phyloP scores from a whole-genome alignment of 1,140 invertebrate genomes.

The Diachasma alloeum region DNA sequence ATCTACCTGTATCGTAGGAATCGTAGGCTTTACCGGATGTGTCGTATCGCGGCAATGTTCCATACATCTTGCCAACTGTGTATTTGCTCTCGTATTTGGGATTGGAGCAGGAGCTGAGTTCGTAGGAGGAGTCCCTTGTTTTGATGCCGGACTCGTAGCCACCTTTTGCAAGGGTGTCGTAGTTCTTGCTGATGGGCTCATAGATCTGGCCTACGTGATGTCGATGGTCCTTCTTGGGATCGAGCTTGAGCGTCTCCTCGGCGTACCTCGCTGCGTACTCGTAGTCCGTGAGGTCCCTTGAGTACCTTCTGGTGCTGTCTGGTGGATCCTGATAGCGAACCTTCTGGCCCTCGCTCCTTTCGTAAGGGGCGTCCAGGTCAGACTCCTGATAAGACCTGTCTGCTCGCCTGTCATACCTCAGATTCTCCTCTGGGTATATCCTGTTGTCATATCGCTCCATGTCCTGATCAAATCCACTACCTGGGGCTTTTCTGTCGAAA shows the following conservation, averaged over 20 bases:
- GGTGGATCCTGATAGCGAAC: conserved; percentile 42
- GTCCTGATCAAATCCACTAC: conserved; percentile 43
- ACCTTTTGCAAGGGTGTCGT: conserved; percentile 36
- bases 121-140: conserved; percentile 57
- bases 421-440: conserved; percentile 54
- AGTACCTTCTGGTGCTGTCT: conserved; percentile 52
- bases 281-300: conserved; percentile 56
- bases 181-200: conserved; percentile 38
- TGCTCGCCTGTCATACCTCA: conserved; percentile 50
- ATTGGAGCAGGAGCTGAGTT: conserved; percentile 42
- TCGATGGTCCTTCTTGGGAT: conserved; percentile 55
- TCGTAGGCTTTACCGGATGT: conserved; percentile 46
- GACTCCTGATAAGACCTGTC: conserved; percentile 58
- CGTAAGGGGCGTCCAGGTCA: conserved; percentile 57
- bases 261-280: conserved; percentile 56
- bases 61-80: conserved; percentile 52
- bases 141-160: conserved; percentile 61
- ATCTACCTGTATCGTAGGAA: conserved; percentile 41
- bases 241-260: conserved; percentile 58
- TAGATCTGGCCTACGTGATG: conserved; percentile 44
- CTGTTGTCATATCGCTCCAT: conserved; percentile 56
- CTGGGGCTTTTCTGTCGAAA: conserved; percentile 48
- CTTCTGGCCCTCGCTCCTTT: conserved; percentile 50
- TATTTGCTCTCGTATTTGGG: conserved; percentile 54
- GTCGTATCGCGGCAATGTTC: conserved; percentile 59